These are phyloP conservation scores for Drosophila ironensis DNA, from an alignment of 1,140 invertebrate species.

Conservation along the genomic window DNA sequence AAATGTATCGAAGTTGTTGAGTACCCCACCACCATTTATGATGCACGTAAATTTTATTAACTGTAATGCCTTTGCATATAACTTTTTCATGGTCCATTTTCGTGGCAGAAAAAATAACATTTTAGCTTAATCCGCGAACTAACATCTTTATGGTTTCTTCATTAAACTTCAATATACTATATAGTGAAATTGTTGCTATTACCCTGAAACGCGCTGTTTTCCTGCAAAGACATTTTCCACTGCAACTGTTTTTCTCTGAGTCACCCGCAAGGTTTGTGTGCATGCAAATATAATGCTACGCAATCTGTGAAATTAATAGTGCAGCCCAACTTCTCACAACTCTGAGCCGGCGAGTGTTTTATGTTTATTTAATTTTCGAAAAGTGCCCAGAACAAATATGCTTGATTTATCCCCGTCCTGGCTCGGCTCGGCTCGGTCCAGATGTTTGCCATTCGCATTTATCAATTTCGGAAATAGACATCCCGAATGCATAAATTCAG, in stretches of 20 bases:
- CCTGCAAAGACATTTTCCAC: not conserved
- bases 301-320: constrained; percentile 45
- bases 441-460: constrained; percentile 40
- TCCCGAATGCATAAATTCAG: constrained; percentile 16
- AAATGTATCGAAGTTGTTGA: no score
- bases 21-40: no score
- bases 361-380: constrained; percentile 65
- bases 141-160: no score
- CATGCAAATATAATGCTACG: constrained; percentile 41
- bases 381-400: constrained; percentile 44
- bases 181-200: no score
- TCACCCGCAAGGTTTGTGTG: constrained; percentile 49
- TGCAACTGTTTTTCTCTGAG: constrained; percentile 7
- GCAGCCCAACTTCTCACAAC: not conserved
- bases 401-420: constrained; percentile 56
- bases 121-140: no score
- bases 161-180: no score
- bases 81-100: not conserved
- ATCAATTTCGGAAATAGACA: constrained; percentile 32
- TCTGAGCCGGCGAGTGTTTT: constrained; percentile 20
- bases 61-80: not conserved
- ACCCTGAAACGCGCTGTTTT: constrained; percentile 21
- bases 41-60: not conserved
- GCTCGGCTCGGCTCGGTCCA: no score
- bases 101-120: no score